A percentile compares a stretch with the other conserved stretches of the same genome.
These are phyloP conservation scores for Melikaiella ostensackeni DNA, from an alignment of 2,888 invertebrate species.

Conservation along the genomic window DNA sequence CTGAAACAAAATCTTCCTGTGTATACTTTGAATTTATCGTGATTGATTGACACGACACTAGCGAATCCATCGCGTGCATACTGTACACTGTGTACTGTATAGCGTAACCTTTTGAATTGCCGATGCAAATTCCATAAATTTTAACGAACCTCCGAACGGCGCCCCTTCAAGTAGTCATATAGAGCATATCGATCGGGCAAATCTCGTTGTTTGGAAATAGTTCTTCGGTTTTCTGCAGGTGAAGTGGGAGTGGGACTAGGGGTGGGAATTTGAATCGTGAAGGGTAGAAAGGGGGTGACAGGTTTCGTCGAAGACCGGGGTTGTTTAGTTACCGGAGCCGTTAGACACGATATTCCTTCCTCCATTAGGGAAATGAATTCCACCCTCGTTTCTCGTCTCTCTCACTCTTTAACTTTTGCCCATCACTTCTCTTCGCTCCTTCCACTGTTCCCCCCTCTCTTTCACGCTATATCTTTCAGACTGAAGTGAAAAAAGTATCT, in stretches of 20 bases:
- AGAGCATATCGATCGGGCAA: slow-evolving; percentile 43
- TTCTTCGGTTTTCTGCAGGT: slow-evolving; percentile 39
- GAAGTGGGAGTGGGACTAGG: slow-evolving; percentile 16
- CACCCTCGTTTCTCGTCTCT: slow-evolving; percentile 49
- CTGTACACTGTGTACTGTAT: not conserved
- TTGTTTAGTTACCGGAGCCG: slow-evolving; percentile 66
- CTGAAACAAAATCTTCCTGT: not conserved
- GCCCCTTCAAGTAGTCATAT: slow-evolving; percentile 37
- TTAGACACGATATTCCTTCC: slow-evolving; percentile 67
- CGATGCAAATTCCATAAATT: slow-evolving; percentile 62
- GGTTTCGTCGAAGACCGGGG: slow-evolving; percentile 53
- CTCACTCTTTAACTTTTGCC: not conserved
- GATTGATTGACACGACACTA: not conserved
- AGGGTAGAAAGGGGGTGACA: slow-evolving; percentile 40
- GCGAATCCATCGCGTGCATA: not conserved
- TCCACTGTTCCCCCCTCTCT: not conserved
- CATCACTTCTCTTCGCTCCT: not conserved
- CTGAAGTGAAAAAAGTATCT: not conserved
- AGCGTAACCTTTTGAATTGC: slow-evolving; percentile 51
- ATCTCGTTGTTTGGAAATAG: slow-evolving; percentile 39
- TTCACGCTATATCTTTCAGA: not conserved
- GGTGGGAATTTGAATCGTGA: slow-evolving; percentile 12
- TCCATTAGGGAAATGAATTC: slow-evolving; percentile 74
- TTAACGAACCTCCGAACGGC: slow-evolving; percentile 57
- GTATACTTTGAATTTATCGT: not conserved